phyloP scores from a whole-genome alignment of 2,888 invertebrate species.

The Augiades crinisus region DNA sequence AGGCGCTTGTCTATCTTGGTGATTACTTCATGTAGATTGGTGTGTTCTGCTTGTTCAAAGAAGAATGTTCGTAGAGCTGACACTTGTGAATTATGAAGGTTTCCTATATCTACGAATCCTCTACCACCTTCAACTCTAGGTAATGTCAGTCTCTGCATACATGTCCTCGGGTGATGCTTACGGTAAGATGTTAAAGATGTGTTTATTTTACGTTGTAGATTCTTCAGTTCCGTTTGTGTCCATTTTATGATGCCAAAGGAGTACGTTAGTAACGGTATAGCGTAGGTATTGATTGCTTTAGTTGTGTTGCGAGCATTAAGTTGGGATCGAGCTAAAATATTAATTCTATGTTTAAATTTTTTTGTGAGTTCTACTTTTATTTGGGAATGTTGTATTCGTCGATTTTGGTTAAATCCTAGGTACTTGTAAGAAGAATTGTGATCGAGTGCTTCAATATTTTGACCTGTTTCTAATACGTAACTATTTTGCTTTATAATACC shows the following conservation, averaged over 20 bases:
- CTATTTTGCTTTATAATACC: no score
- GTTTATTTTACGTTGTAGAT: slow-evolving; percentile 11
- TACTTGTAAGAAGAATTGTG: no score
- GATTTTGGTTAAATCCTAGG: no score
- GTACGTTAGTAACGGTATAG: background rate
- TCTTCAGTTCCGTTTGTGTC: slow-evolving; percentile 3
- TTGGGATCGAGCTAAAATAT: no score
- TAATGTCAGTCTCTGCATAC: slow-evolving; percentile 16
- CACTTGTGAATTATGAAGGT: background rate
- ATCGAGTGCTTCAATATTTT: no score
- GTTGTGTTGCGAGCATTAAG: background rate
- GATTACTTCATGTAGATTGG: background rate
- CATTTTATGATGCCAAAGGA: background rate
- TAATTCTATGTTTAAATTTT: no score
- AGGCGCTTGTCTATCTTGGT: background rate
- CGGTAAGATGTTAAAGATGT: slow-evolving; percentile 5
- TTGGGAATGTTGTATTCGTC: no score
- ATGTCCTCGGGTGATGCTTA: slow-evolving; percentile 23
- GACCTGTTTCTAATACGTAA: no score
- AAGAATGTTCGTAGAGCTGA: background rate
- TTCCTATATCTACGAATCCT: background rate
- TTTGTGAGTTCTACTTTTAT: no score
- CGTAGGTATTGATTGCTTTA: slow-evolving; percentile 12
- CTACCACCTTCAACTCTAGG: background rate
- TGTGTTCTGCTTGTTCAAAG: background rate